Conservation (phyloP, 2,797 vertebrate genomes). For the Sciurus vulgaris region DNA sequence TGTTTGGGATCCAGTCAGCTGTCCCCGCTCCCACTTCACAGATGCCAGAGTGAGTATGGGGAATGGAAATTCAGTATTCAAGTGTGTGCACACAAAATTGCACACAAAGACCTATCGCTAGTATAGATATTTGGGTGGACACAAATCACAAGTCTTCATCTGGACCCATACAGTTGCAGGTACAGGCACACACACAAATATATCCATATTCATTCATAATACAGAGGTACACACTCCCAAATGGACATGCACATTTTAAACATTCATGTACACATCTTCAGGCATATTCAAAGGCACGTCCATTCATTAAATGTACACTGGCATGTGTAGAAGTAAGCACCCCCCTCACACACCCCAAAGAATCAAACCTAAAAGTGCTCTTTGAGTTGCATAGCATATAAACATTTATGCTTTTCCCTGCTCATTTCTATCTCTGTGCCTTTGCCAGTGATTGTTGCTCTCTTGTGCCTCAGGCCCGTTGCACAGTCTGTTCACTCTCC, state of each 20-base stretch:
- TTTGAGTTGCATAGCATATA: neutral
- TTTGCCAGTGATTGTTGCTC: neutral
- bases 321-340: neutral
- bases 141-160: neutral
- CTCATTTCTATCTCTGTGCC: neutral
- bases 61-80: neutral
- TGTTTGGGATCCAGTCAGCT: neutral
- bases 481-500: neutral
- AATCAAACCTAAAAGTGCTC: neutral
- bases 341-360: neutral
- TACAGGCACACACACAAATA: neutral
- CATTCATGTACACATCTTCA: neutral
- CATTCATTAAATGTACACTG: neutral
- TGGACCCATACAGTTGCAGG: neutral
- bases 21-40: neutral
- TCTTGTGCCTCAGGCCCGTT: neutral
- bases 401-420: neutral
- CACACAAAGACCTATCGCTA: neutral
- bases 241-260: slow-evolving; percentile 3
- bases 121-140: neutral
- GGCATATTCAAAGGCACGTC: neutral
- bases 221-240: neutral
- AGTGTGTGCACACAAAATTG: neutral
- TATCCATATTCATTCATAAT: neutral
- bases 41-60: neutral